A percentile compares a stretch with the other conserved stretches of the same genome.
Evolutionary conservation across 2,113 vertebrate genomes (phyloP).

Genomic region (Pomatorhinus ruficollis): DNA sequence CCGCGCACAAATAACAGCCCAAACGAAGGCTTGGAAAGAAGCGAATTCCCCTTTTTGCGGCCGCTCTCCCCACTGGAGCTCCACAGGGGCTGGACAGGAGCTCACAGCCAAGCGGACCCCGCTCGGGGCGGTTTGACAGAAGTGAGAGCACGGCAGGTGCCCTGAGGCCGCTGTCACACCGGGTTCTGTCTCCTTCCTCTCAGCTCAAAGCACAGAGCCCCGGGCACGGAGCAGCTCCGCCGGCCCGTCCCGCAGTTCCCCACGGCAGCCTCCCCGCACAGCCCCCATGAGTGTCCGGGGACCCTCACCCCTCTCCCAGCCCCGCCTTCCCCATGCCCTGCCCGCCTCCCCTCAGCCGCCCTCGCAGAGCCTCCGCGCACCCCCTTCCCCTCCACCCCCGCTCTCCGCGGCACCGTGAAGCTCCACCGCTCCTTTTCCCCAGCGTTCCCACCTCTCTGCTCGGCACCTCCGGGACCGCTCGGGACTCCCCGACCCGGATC

Average conservation of each 20-base stretch:
- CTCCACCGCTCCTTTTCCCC: no score
- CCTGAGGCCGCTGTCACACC: background rate
- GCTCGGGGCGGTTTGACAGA: rapidly evolving
- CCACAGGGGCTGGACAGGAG: background rate
- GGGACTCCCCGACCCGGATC: background rate
- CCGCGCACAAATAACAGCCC: rapidly evolving
- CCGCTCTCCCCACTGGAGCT: background rate
- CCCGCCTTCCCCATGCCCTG: background rate
- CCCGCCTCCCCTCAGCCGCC: background rate
- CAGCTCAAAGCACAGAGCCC: background rate
- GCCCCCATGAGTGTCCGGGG: rapidly evolving
- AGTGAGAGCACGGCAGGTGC: rapidly evolving
- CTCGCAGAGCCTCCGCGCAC: background rate
- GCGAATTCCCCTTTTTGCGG: background rate
- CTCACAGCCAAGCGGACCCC: background rate
- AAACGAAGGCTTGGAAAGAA: background rate
- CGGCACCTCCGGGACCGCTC: no score
- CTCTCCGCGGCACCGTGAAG: no score
- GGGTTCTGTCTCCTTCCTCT: background rate
- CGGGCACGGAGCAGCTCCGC: background rate
- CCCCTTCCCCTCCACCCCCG: no score
- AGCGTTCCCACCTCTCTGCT: background rate
- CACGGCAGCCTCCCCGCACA: background rate
- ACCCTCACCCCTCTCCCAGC: no score
- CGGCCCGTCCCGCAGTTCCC: background rate